A percentile compares a stretch with the other conserved stretches of the same genome.
Evolutionary conservation across 2,113 vertebrate species (phyloP).

Genomic region (Chaetorhynchus papuensis): DNA sequence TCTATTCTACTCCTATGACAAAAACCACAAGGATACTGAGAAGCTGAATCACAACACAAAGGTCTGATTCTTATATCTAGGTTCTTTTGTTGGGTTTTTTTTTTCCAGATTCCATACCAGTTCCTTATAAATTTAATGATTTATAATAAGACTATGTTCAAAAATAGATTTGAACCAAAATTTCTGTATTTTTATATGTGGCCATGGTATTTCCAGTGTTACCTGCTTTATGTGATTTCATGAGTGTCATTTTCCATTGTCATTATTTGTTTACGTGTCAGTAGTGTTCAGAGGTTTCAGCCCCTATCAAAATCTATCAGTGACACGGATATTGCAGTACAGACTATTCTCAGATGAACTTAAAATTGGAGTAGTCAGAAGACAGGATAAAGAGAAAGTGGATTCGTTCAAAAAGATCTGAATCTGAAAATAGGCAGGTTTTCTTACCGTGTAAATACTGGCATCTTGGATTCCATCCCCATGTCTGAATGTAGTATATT

Average conservation of each 20-base stretch:
- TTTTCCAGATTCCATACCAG: neutral
- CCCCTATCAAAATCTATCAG: neutral
- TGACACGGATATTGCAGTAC: neutral
- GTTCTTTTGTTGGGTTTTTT: accelerated
- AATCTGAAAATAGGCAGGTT: neutral
- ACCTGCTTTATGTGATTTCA: neutral
- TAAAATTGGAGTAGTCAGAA: neutral
- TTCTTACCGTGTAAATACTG: neutral
- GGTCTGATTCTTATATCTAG: neutral
- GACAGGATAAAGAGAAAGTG: neutral
- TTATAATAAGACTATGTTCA: neutral
- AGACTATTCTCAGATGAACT: neutral
- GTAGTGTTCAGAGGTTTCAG: neutral
- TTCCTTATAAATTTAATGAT: neutral
- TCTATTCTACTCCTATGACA: neutral
- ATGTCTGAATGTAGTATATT: neutral
- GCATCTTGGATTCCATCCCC: neutral
- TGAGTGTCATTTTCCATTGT: neutral
- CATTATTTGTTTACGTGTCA: neutral
- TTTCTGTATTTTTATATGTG: neutral
- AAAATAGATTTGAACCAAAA: neutral
- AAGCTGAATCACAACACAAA: neutral
- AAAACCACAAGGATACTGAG: neutral
- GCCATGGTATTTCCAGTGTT: neutral
- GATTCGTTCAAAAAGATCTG: neutral